These are phyloP conservation scores for Plectrocnemia conspersa DNA, from an alignment of 1,140 invertebrate species.

Conservation along the genomic window DNA sequence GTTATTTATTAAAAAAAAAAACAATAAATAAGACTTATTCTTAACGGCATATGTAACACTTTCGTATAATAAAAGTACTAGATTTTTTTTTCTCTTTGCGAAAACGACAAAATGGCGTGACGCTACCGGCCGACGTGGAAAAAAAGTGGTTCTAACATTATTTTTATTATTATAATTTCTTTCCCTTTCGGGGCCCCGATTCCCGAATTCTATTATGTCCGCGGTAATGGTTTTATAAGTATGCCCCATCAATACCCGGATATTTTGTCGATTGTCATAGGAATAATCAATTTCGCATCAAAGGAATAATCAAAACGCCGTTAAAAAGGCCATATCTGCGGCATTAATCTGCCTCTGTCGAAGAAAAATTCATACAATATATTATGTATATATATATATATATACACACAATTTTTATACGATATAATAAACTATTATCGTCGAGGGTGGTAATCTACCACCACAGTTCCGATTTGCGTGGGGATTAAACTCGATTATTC, in stretches of 20 bases:
- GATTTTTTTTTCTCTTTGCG: no score
- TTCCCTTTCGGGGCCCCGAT: neutral
- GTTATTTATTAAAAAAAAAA: no score
- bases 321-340: slow-evolving; percentile 26
- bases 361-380: neutral
- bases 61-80: no score
- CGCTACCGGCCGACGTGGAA: neutral
- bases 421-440: neutral
- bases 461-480: no score
- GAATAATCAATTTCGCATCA: slow-evolving; percentile 35
- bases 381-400: slow-evolving; percentile 1
- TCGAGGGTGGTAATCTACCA: no score
- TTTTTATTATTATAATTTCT: slow-evolving; percentile 1
- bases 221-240: slow-evolving; percentile 34
- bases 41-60: no score
- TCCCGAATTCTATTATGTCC: slow-evolving; percentile 17
- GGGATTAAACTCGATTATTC: no score
- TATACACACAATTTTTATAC: neutral
- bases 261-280: slow-evolving; percentile 33
- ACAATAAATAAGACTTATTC: no score
- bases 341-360: slow-evolving; percentile 22
- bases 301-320: slow-evolving; percentile 33
- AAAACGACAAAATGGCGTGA: neutral
- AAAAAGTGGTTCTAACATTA: neutral
- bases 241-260: slow-evolving; percentile 32